Conservation (phyloP, 2,797 vertebrate genomes). For the Pseudochromis fuscus region DNA sequence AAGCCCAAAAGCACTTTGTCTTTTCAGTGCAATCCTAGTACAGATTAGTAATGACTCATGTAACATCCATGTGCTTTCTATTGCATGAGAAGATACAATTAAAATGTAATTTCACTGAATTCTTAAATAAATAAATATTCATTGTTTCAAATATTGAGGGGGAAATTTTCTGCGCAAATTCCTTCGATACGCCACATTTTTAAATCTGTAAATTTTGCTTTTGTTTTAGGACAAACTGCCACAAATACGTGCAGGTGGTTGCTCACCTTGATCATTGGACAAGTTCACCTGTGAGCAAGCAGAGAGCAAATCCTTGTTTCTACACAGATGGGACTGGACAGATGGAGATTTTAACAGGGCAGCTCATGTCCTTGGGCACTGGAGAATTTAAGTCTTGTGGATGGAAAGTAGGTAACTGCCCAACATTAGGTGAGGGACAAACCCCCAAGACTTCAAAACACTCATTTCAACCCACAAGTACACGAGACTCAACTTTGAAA, state of each 20-base stretch:
- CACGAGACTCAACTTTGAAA: neutral
- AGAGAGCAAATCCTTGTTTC: conserved; percentile 54
- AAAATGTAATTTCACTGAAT: neutral
- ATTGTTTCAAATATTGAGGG: no score
- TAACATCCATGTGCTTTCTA: conserved; percentile 5
- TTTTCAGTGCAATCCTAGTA: conserved; percentile 34
- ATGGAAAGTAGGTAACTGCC: conserved; percentile 44
- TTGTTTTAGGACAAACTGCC: conserved; percentile 26
- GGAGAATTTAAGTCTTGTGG: conserved; percentile 43
- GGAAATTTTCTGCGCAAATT: neutral
- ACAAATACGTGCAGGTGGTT: conserved; percentile 41
- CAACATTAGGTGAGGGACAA: conserved; percentile 30
- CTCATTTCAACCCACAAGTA: conserved; percentile 2
- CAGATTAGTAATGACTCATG: conserved; percentile 25
- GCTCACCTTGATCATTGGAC: conserved; percentile 71
- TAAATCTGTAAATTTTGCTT: neutral
- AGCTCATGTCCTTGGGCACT: conserved; percentile 68
- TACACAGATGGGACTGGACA: conserved; percentile 78
- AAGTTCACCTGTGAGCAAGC: conserved; percentile 64
- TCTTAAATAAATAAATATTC: no score
- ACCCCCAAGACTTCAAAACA: conserved; percentile 13
- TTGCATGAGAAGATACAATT: neutral
- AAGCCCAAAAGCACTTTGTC: conserved; percentile 43
- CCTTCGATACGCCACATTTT: neutral
- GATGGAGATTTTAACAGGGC: conserved; percentile 74